phyloP scores from a whole-genome alignment of 2,113 vertebrate genomes.

The Bos javanicus region DNA sequence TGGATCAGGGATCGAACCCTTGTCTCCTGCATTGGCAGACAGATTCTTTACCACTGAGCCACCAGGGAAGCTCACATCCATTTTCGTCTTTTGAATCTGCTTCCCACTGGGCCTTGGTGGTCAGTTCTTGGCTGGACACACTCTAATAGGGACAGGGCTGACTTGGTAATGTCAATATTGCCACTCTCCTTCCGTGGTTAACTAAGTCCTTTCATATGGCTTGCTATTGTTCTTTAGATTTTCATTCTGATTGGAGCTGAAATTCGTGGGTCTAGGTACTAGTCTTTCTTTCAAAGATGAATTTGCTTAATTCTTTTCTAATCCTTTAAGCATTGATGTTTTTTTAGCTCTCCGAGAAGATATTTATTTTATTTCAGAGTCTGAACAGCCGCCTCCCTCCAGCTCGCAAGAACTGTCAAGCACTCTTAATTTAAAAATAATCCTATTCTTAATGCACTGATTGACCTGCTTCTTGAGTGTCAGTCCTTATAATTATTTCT shows the following conservation, averaged over 20 bases:
- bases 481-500: constrained; percentile 55
- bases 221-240: background rate
- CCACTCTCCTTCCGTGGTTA: background rate
- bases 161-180: background rate
- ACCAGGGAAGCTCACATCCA: background rate
- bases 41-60: background rate
- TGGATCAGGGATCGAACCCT: background rate
- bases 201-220: background rate
- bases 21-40: background rate
- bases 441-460: constrained; percentile 34
- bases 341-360: constrained; percentile 13
- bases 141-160: background rate
- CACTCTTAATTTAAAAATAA: constrained; percentile 52
- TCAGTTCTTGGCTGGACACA: background rate
- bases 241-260: constrained; percentile 1
- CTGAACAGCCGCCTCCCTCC: background rate
- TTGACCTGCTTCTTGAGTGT: constrained; percentile 49
- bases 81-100: background rate
- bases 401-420: constrained; percentile 20
- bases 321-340: constrained; percentile 58
- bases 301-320: constrained; percentile 49
- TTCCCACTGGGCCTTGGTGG: background rate
- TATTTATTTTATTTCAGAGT: constrained; percentile 44
- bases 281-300: constrained; percentile 24
- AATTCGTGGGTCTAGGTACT: background rate